phyloP scores from a whole-genome alignment of 2,797 vertebrate genomes.

The Phoeniculus purpureus region DNA sequence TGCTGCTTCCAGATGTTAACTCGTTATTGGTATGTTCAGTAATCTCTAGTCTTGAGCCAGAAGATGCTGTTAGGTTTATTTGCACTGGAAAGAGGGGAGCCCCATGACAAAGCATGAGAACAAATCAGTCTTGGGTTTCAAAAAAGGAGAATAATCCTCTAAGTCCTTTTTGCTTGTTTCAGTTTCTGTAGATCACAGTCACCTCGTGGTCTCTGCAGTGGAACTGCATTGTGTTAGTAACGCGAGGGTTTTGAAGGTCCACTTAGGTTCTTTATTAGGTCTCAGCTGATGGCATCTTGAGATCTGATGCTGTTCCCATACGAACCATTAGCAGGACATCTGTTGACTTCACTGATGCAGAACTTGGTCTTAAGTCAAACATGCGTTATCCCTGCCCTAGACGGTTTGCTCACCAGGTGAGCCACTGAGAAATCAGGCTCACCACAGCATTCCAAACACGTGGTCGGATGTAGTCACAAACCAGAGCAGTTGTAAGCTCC shows the following conservation, averaged over 20 bases:
- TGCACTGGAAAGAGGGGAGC: neutral
- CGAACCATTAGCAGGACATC: conserved; percentile 12
- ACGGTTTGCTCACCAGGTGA: conserved; percentile 12
- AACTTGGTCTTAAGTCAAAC: conserved; percentile 35
- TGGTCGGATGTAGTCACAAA: neutral
- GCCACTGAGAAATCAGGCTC: neutral
- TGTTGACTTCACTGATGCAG: conserved; percentile 26
- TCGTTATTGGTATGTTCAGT: neutral
- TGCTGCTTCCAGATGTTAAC: conserved; percentile 1
- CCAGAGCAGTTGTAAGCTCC: neutral
- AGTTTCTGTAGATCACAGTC: neutral
- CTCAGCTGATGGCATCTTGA: neutral
- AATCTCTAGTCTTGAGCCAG: neutral
- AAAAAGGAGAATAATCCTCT: neutral
- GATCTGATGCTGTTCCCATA: neutral
- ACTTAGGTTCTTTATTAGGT: neutral
- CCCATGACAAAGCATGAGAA: neutral
- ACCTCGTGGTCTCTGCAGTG: neutral
- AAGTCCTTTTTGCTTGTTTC: neutral
- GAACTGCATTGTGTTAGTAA: neutral
- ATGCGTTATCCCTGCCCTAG: conserved; percentile 5
- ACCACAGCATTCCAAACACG: neutral
- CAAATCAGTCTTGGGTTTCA: neutral
- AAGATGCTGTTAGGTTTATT: neutral
- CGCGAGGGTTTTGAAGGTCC: neutral